Conservation (phyloP, 2,888 invertebrate species). For the Aleiodes testaceus region DNA sequence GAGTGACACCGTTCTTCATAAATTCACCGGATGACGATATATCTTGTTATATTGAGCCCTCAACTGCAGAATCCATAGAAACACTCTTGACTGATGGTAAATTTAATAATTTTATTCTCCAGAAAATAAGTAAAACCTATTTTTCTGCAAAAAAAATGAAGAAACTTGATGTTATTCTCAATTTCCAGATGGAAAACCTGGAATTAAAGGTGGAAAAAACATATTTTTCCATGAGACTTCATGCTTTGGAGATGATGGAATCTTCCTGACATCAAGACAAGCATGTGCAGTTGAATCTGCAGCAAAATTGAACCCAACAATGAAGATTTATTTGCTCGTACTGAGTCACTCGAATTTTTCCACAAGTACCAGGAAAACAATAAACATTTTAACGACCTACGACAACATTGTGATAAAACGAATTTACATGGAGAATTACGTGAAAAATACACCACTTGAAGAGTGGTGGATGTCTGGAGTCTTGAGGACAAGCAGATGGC, state of each 20-base stretch:
- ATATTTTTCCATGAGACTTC: slow-evolving; percentile 83
- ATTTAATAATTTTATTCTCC: neutral
- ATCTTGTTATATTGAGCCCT: slow-evolving; percentile 55
- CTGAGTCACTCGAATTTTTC: slow-evolving; percentile 72
- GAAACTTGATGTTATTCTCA: too few relatives aligned
- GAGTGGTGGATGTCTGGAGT: slow-evolving; percentile 74
- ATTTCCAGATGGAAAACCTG: slow-evolving; percentile 51
- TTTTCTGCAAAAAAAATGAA: too few relatives aligned
- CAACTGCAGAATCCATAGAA: slow-evolving; percentile 37
- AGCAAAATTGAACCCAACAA: slow-evolving; percentile 77
- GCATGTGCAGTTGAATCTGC: slow-evolving; percentile 83
- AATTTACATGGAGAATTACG: slow-evolving; percentile 74
- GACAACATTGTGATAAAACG: slow-evolving; percentile 75
- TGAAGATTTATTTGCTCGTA: slow-evolving; percentile 76
- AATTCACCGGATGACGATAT: slow-evolving; percentile 51
- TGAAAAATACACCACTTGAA: slow-evolving; percentile 77
- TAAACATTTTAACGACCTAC: slow-evolving; percentile 71
- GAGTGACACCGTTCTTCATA: slow-evolving; percentile 51
- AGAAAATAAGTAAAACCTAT: too few relatives aligned
- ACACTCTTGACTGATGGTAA: slow-evolving; percentile 36
- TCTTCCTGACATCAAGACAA: slow-evolving; percentile 76
- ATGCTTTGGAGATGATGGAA: slow-evolving; percentile 73
- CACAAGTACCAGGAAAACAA: slow-evolving; percentile 61
- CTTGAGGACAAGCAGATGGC: slow-evolving; percentile 75
- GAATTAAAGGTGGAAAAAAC: slow-evolving; percentile 68